These are phyloP conservation scores for Nineta flava DNA, from an alignment of 2,888 invertebrate genomes.

Conservation along the genomic window DNA sequence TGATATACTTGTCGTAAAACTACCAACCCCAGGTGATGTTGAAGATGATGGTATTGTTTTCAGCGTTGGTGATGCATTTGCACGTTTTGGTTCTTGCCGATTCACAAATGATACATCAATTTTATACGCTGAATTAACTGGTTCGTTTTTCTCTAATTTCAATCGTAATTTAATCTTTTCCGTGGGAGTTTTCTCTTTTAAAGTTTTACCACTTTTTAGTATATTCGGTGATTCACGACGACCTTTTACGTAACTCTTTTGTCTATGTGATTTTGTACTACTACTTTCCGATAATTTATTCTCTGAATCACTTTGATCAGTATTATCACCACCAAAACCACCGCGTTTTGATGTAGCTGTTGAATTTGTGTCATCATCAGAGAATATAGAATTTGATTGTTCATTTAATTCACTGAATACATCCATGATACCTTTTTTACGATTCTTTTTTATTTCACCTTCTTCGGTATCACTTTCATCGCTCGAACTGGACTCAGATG, in stretches of 20 bases:
- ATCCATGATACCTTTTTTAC: conserved; percentile 17
- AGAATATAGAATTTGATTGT: conserved; percentile 34
- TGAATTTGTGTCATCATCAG: conserved; percentile 42
- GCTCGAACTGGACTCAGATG: conserved; percentile 46
- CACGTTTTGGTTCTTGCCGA: conserved; percentile 31
- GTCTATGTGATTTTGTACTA: conserved; percentile 18
- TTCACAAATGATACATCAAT: conserved; percentile 62
- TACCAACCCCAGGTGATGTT: conserved; percentile 14
- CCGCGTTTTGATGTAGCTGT: conserved; percentile 34
- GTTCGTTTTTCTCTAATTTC: conserved; percentile 71
- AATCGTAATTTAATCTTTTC: conserved; percentile 72
- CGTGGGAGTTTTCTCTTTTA: conserved; percentile 23
- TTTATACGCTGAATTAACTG: conserved; percentile 62
- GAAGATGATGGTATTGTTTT: conserved; percentile 29
- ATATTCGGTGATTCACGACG: conserved; percentile 24
- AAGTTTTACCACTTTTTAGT: conserved; percentile 4
- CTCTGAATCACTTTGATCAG: conserved; percentile 39
- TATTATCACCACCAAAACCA: conserved; percentile 20
- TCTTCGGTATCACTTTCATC: conserved; percentile 34
- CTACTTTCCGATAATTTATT: conserved; percentile 40
- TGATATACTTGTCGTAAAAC: conserved; percentile 5
- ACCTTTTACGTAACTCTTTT: conserved; percentile 19
- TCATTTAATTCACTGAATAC: conserved; percentile 28
- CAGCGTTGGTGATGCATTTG: conserved; percentile 17
- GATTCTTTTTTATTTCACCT: conserved; percentile 20